A percentile compares a stretch with the other conserved stretches of the same genome.
Evolutionary conservation across 2,113 vertebrate genomes (phyloP).

Genomic region (Dipodomys stephensi): DNA sequence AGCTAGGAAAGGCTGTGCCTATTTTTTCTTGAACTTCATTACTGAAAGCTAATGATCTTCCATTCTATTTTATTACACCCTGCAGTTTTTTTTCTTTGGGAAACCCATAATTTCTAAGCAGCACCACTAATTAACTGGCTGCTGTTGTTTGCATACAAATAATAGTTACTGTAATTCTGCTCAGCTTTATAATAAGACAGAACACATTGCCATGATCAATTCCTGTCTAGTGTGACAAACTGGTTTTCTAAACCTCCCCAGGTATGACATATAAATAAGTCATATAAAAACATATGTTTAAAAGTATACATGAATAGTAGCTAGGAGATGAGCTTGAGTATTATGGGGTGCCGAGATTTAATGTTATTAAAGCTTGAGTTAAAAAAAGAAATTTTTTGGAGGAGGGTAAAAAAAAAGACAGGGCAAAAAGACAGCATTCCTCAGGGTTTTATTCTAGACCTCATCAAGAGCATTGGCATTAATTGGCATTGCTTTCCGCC

Average conservation of each 20-base stretch:
- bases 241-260: constrained; percentile 18
- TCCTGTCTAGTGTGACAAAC: constrained; percentile 38
- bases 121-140: constrained; percentile 80
- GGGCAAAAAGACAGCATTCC: background rate
- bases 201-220: constrained; percentile 40
- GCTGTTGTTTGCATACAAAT: constrained; percentile 80
- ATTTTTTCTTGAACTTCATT: constrained; percentile 73
- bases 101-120: constrained; percentile 83
- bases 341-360: background rate
- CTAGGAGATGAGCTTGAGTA: background rate
- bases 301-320: constrained; percentile 1
- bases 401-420: background rate
- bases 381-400: background rate
- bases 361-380: background rate
- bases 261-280: constrained; percentile 50
- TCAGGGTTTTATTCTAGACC: background rate
- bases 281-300: constrained; percentile 7
- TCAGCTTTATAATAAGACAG: constrained; percentile 69
- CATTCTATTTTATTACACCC: constrained; percentile 81
- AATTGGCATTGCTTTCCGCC: constrained; percentile 45
- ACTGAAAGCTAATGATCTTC: constrained; percentile 77
- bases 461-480: constrained; percentile 12
- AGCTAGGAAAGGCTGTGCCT: constrained; percentile 42
- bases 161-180: constrained; percentile 73
- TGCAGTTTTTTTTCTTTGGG: constrained; percentile 76